These are phyloP conservation scores for Uloborus plumipes DNA, from an alignment of 2,888 invertebrate species.

Conservation along the genomic window DNA sequence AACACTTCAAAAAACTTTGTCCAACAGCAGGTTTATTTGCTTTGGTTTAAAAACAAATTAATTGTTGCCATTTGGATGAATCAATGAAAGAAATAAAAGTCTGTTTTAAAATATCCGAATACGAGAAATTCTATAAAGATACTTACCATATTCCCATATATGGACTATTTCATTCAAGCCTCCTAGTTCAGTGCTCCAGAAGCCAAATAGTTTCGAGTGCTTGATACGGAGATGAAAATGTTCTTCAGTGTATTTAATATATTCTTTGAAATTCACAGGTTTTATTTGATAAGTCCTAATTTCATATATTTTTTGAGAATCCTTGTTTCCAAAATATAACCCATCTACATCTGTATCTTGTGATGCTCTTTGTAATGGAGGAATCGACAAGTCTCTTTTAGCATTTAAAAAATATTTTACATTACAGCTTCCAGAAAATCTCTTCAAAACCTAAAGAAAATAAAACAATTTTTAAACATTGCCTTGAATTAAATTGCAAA, in stretches of 20 bases:
- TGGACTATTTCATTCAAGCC: conserved; percentile 70
- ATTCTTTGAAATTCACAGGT: conserved; percentile 65
- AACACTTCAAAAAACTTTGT: too few relatives aligned
- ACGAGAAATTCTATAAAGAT: too few relatives aligned
- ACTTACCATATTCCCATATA: conserved; percentile 71
- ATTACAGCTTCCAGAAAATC: not conserved
- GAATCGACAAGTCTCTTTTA: conserved; percentile 26
- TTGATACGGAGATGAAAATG: conserved; percentile 69
- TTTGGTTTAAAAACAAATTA: too few relatives aligned
- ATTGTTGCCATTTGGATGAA: too few relatives aligned
- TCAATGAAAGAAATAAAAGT: too few relatives aligned
- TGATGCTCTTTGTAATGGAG: conserved; percentile 34
- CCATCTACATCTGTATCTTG: conserved; percentile 32
- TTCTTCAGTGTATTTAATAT: conserved; percentile 68
- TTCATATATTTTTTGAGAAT: conserved; percentile 62
- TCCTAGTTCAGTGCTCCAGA: conserved; percentile 70
- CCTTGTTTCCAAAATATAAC: conserved; percentile 33
- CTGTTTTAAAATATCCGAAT: too few relatives aligned
- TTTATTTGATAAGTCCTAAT: conserved; percentile 50
- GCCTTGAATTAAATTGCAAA: too few relatives aligned
- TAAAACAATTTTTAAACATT: not conserved
- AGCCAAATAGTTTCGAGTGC: conserved; percentile 69
- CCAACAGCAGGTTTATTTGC: too few relatives aligned
- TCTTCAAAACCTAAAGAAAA: conserved; percentile 16
- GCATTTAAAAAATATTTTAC: conserved; percentile 8